Evolutionary conservation across 1,140 invertebrate genomes (phyloP), one percentile per base, ranked within the genome.

Genomic region (Pseudomyrmex cubaensis): DNA sequence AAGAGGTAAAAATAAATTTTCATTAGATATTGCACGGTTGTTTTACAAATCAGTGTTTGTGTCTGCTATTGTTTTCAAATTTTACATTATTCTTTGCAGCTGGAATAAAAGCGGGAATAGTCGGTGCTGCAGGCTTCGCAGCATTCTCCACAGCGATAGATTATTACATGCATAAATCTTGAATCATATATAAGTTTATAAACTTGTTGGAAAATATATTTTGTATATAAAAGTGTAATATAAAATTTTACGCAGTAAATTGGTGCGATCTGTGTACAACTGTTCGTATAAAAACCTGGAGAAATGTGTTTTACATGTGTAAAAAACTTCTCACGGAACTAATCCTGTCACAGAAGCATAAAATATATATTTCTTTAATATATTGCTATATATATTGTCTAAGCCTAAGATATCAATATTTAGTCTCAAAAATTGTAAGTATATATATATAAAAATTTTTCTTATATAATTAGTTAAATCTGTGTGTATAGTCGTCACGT

Each of bases 61-160:
- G 15, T 57, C n/a, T 67, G 62, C 25, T 75, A 63, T 7, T 62
- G 72, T 66, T 75, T 77, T 35, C 35, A 7, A 72, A 73, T 64
- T 80, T 83, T 61, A 12, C n/a, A 2, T 10, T 2, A 82, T 61
- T 87, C 96, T 97, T 87, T 93, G 10, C 15, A 98, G 99, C 98
- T 94, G 98, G 98, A 85, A 94, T 99, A 22, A 98, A 98, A 95
- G 98, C 98, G 74, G 98, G 98, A 25, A 85, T 99, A 61, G 93
- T 99, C 87, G 98, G 98, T 64, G 98, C 98, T 56, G 97, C 97
- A 64, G 98, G 98, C 48, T 99, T 99, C 96, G 98, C 98, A 82
- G 97, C 97, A 69, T 99, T 99, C 94, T 99, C 98, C 56, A 98
- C 98, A 54, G 96, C 96, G 0, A 99, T 99, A 90, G 98, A 99